Base-by-base conservation (phyloP, 2,888 invertebrate genomes). In the Drosophila mettleri region DNA sequence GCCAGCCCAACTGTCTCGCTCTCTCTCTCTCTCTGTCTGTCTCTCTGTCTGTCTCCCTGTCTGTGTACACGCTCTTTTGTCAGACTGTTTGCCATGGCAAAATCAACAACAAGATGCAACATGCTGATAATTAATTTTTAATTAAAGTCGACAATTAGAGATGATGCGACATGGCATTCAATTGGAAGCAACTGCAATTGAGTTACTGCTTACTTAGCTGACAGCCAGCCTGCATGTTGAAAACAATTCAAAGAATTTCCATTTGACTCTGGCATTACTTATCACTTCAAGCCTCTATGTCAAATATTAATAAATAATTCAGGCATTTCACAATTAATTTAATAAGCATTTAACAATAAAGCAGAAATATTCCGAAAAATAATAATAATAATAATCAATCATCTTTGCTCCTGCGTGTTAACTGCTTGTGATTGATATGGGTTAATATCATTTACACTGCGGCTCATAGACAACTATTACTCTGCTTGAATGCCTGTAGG, bases 41-140 rank as follows among this genome's bases (percentile, higher is more conserved):
- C 2, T 29, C 27, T 29, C 6, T 46, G 12, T 18, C 10, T 45
- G 18, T 46, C 12, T 48, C 39, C 34, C 43, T 48, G 62, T 57
- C 74, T 52, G 68, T n/a, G n/a, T n/a, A n/a, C 46, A 46, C 48
- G 61, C 45, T 68, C 71, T 52, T 70, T 70, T 70, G 71, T 70
- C 71, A 62, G 71, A 39, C 54, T 36, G 80, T 58, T 62, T 58
- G 52, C 22, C 46, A 33, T 53, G 54, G 41, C 51, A 77, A 81
- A 69, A 46, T 71, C 81, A 84, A 86, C 85, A 83, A 69, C 55
- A 54, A 61, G 75, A 61, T 69, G 61, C 80, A 73, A 62, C 70
- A 68, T 62, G 82, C 78, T 87, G 79, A 75, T 85, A 83, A 87
- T 85, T 87, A 80, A 85, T 87, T 85, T 85, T 68, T 65, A 68